Conservation (phyloP, 2,797 vertebrate species). For the Phataginus tetradactyla region DNA sequence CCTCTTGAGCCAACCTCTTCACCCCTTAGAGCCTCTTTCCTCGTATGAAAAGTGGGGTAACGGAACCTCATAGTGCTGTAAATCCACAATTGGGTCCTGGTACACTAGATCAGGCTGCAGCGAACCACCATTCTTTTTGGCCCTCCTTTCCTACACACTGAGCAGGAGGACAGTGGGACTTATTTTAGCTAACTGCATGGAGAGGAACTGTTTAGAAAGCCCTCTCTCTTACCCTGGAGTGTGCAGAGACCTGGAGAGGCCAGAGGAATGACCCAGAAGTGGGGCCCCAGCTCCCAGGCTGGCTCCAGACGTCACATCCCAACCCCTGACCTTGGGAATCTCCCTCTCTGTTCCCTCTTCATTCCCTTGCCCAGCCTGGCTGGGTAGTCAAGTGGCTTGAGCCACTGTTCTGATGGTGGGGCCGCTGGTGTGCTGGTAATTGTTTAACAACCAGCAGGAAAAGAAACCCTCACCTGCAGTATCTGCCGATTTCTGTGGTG, state of each 20-base stretch:
- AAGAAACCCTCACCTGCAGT: neutral
- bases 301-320: accelerated
- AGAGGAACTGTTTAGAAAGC: neutral
- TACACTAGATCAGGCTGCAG: accelerated
- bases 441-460: neutral
- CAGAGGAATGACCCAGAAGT: neutral
- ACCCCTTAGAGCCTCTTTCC: neutral
- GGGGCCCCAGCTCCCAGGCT: accelerated
- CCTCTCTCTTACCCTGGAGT: neutral
- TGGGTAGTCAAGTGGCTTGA: too few relatives aligned
- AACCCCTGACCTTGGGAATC: neutral
- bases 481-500: accelerated
- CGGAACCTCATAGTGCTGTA: accelerated
- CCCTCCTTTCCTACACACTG: too few relatives aligned
- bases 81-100: too few relatives aligned
- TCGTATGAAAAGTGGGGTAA: neutral
- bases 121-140: accelerated
- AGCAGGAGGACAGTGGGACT: neutral
- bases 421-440: accelerated
- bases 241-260: neutral
- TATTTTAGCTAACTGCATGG: neutral
- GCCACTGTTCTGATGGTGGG: too few relatives aligned
- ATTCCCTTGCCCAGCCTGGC: neutral
- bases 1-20: neutral
- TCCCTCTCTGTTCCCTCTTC: neutral